Conservation (phyloP, 2,888 invertebrate genomes). For the Meiosimyza decipiens region DNA sequence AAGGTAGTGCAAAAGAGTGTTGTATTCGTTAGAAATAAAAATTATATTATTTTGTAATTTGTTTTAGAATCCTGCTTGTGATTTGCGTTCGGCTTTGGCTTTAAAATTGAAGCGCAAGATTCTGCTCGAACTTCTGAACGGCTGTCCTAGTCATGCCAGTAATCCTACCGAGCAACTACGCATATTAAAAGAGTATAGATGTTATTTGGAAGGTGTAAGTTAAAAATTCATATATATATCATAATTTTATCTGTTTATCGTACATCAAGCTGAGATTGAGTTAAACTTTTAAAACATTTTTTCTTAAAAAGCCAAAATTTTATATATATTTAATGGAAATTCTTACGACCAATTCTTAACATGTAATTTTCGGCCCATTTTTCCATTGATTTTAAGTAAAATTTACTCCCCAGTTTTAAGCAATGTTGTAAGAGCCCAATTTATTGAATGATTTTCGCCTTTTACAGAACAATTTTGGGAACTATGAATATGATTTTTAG, state of each 20-base stretch:
- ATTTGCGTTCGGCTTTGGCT: constrained; percentile 87
- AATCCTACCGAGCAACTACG: constrained; percentile 76
- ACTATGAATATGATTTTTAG: no score
- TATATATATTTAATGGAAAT: no score
- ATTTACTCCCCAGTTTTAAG: no score
- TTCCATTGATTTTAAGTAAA: no score
- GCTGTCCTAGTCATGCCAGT: constrained; percentile 75
- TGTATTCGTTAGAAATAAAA: not conserved
- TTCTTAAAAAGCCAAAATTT: no score
- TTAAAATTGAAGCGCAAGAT: constrained; percentile 88
- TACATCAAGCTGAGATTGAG: no score
- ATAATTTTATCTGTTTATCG: not conserved
- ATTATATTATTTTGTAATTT: not conserved
- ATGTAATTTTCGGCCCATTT: no score
- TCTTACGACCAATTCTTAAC: no score
- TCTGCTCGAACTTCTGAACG: constrained; percentile 76
- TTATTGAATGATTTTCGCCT: no score
- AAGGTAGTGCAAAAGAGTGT: constrained; percentile 69
- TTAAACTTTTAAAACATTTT: no score
- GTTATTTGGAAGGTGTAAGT: constrained; percentile 85
- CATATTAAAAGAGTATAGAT: constrained; percentile 81
- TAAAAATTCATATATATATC: not conserved
- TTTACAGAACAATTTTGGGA: no score
- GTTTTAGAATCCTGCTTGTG: constrained; percentile 86
- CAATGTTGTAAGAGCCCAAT: no score